Conservation (phyloP, 1,140 invertebrate species). For the Pseudomyrmex sp. region DNA sequence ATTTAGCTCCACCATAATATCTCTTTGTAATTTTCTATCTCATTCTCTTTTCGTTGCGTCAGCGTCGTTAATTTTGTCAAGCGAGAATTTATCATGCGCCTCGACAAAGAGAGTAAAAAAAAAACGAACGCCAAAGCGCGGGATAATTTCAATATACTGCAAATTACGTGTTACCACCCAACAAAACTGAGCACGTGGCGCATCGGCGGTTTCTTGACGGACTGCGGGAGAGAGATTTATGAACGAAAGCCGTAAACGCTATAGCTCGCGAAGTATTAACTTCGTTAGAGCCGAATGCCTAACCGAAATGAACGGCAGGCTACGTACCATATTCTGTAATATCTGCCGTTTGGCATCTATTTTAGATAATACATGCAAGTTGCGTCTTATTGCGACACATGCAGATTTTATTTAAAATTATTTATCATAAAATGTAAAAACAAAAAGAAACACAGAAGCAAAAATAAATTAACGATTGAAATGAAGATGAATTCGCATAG, state of each 20-base stretch:
- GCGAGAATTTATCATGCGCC: background rate
- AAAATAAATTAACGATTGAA: background rate
- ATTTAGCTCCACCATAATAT: background rate
- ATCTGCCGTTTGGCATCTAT: constrained; percentile 4
- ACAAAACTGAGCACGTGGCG: constrained; percentile 28
- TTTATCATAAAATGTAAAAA: background rate
- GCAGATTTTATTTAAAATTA: background rate
- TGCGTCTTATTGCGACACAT: background rate
- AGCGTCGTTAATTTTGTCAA: background rate
- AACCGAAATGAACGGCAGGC: constrained; percentile 59
- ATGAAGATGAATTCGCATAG: background rate
- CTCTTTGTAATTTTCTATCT: background rate
- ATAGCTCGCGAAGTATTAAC: constrained; percentile 65
- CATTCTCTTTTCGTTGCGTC: background rate
- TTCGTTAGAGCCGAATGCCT: constrained; percentile 61
- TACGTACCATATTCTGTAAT: background rate
- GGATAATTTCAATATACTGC: background rate
- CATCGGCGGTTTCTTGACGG: constrained; percentile 62
- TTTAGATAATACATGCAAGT: background rate
- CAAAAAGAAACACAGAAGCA: no score
- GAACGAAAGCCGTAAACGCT: constrained; percentile 55
- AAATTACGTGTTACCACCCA: constrained; percentile 7
- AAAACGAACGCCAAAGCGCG: background rate
- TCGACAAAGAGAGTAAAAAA: background rate
- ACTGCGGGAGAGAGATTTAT: constrained; percentile 70